Evolutionary conservation across 2,797 vertebrate species (phyloP), one percentile per base, ranked within the genome.

Genomic region (Phylloscopus collybita): DNA sequence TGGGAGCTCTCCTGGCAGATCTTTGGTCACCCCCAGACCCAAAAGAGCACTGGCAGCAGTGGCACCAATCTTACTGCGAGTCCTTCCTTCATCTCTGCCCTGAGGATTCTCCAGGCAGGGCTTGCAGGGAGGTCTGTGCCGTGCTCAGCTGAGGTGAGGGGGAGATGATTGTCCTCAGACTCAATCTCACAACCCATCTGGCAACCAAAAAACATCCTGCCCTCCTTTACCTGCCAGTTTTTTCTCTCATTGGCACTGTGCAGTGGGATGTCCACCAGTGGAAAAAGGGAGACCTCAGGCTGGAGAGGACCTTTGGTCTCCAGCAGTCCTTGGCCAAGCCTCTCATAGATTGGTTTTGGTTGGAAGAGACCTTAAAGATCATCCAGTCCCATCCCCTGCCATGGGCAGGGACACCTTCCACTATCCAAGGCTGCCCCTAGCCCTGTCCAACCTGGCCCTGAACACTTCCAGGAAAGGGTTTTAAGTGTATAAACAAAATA

Each of bases 401-500:
- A 14, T 14, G 47, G 62, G 12, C 56, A 76, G 9, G 15, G 15
- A 32, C 66, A 56, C 15, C 10, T 81, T 5, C 62, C 34, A 27
- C 34, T 23, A 4, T 1, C 4, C 42, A 42, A 69, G 11, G 8
- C 0, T 75, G 27, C 32, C 36, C 27, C 53, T 60, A 29, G 2
- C 21, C 16, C 13, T 0, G 0, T 51, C 27, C 49, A 61, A 6
- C 15, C 71, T 56, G 78, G 30, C 16, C 13, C 9, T 23, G 87
- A 1, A 34, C 9, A 16, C 21, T 78, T 14, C 21, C 45, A 71
- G 38, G n/a, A 44, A 64, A 23, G 6, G 10, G 17, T n/a, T 40
- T 0, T 2, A 30, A 57, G 2, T 25, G 17, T 10, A 3, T 7
- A 34, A 69, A 12, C 4, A 67, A 71, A 89, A 50, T 2, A 2